Evolutionary conservation across 2,113 vertebrate species (phyloP), one percentile per base, ranked within the genome.

Genomic region (Caranx ignobilis): DNA sequence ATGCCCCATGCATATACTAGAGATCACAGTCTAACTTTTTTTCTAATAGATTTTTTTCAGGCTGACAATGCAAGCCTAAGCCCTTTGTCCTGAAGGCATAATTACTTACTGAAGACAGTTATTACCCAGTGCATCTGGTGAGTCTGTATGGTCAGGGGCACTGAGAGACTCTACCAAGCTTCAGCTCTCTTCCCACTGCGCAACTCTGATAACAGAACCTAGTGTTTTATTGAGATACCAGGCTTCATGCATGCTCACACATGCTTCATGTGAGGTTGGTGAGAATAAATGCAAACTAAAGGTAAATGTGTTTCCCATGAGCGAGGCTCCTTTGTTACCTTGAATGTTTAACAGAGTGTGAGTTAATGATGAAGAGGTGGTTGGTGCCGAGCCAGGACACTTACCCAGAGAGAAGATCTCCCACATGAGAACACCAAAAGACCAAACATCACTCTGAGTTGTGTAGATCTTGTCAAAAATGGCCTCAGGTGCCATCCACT

Each of bases 381-480:
- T 43, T 61, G 67, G 48, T 4, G 9, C 21, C 50, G 52, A 71
- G 21, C 9, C 6, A 5, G 32, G 55, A 37, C 48, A 89, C 94
- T 96, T 94, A 98, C 97, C 97, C 76, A 99, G 91, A 87, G 97
- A 98, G 91, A 99, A 99, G 91, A 98, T 99, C 87, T 99, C 97
- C 97, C 97, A 99, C 70, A 98, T 95, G 72, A 99, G 93, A 67
- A 98, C 96, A 62, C 97, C 97, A 5, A 98, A 98, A 16, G 97
- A 98, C 97, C 97, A 99, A 31, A 99, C 96, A 1, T 98, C 97
- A 43, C 97, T 99, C 93, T 98, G 96, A 0, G 96, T 97, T 9
- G 97, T 97, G 92, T 99, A 99, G 88, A 97, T 95, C 90, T 97
- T 98, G 93, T 99, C 97, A 76, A 99, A 99, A 91, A 99, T 99